Percentiles rank a stretch among this genome's conserved stretches.
phyloP scores from a whole-genome alignment of 1,140 invertebrate species.

The Drosophila teissieri region DNA sequence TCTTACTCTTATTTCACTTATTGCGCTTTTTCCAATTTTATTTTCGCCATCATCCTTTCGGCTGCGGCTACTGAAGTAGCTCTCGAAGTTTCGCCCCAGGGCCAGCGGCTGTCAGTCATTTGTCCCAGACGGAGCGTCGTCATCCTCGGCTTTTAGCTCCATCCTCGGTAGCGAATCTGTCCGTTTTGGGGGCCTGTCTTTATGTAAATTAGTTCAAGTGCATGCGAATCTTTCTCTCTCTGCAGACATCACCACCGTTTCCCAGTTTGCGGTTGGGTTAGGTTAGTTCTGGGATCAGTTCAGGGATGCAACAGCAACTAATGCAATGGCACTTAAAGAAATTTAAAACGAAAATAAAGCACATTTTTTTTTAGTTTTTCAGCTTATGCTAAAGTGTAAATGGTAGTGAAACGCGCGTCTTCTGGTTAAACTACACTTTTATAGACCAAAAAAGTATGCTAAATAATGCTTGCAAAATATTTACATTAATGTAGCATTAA shows the following conservation, averaged over 20 bases:
- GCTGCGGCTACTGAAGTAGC: constrained; percentile 79
- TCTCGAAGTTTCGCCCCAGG: constrained; percentile 55
- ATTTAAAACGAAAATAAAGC: background rate
- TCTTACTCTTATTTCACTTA: constrained; percentile 8
- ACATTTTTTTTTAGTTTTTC: too few relatives aligned
- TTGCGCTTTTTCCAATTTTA: constrained; percentile 21
- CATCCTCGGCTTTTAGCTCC: constrained; percentile 3
- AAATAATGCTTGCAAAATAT: too few relatives aligned
- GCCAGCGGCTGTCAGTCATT: constrained; percentile 75
- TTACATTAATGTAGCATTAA: too few relatives aligned
- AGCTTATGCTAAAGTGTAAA: too few relatives aligned
- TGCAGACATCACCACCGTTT: background rate
- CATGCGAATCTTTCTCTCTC: constrained; percentile 5
- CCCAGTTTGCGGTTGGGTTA: background rate
- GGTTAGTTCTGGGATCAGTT: background rate
- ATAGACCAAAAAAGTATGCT: too few relatives aligned
- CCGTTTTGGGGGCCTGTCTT: constrained; percentile 39
- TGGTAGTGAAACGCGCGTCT: too few relatives aligned
- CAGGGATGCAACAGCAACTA: background rate
- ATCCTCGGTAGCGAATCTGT: constrained; percentile 12
- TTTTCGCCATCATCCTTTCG: constrained; percentile 51
- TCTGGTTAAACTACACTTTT: too few relatives aligned
- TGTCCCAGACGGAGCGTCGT: constrained; percentile 67
- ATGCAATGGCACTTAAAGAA: background rate
- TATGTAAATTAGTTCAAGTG: constrained; percentile 83